Evolutionary conservation across 2,888 invertebrate species (phyloP).

Genomic region (Rotaria macrura): DNA sequence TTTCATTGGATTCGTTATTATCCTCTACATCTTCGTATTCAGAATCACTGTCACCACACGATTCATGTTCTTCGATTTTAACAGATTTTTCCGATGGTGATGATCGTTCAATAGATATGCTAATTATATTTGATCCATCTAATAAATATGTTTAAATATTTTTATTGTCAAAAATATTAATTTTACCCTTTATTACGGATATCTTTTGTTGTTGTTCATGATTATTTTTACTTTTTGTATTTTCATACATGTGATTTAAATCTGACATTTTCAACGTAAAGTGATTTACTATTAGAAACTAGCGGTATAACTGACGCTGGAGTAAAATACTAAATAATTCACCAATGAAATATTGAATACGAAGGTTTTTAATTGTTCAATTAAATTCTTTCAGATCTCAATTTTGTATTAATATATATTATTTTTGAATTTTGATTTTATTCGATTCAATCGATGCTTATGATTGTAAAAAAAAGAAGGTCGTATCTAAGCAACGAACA

Average conservation of each 20-base stretch:
- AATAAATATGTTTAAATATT: not conserved
- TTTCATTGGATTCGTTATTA: not conserved
- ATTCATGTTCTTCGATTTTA: not conserved
- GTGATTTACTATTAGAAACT: not conserved
- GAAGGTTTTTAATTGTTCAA: not conserved
- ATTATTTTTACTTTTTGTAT: not conserved
- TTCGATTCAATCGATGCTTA: not conserved
- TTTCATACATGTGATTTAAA: not conserved
- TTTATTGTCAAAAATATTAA: not conserved
- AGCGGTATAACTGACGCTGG: not conserved
- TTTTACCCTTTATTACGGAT: not conserved
- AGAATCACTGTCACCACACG: not conserved
- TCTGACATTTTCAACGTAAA: not conserved
- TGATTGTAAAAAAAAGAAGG: not conserved
- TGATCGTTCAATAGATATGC: not conserved
- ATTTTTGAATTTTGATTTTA: not conserved
- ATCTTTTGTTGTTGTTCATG: not conserved
- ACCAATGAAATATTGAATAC: not conserved
- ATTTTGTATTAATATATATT: not conserved
- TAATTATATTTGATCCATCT: not conserved
- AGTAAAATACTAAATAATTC: not conserved
- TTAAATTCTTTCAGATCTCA: not conserved
- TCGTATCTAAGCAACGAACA: not conserved
- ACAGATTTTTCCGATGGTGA: too few relatives aligned
- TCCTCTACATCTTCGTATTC: not conserved